phyloP scores from a whole-genome alignment of 2,113 vertebrate genomes.

The cattle (Bos taurus) region DNA sequence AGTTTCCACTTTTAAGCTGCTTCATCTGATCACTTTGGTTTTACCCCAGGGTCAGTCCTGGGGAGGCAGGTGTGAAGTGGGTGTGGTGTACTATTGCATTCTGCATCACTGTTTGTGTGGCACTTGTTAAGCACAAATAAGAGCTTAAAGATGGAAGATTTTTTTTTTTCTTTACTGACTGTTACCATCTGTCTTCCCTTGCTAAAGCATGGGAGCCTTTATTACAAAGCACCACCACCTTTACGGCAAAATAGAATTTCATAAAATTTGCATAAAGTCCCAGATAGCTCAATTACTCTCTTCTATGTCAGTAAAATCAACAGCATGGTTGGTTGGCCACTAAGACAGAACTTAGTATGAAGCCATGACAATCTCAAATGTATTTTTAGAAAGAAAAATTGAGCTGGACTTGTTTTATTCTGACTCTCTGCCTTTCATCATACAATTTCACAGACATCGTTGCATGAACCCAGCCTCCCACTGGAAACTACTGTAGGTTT shows the following conservation, averaged over 20 bases:
- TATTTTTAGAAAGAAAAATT: not conserved
- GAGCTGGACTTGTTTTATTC: not conserved
- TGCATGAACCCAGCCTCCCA: not conserved
- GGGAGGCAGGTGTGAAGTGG: not conserved
- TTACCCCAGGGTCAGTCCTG: not conserved
- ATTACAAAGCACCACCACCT: not conserved
- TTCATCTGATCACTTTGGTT: not conserved
- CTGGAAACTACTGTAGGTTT: not conserved
- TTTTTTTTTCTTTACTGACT: not conserved
- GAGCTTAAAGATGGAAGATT: not conserved
- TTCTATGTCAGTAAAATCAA: not conserved
- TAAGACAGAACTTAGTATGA: not conserved
- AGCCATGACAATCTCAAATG: not conserved
- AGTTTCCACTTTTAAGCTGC: not conserved
- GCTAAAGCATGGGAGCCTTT: not conserved
- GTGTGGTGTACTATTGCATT: not conserved
- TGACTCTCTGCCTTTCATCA: not conserved
- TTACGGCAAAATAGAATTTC: not conserved
- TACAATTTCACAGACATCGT: not conserved
- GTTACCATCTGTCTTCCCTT: not conserved
- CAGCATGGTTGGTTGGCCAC: not conserved
- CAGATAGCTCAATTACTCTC: not conserved
- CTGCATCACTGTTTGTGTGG: not conserved
- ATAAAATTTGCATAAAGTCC: not conserved
- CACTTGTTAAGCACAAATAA: not conserved